Percentiles rank a stretch among this genome's conserved stretches.
These are phyloP conservation scores for Drosophila repleta DNA, from an alignment of 1,140 invertebrate genomes.

Conservation along the genomic window DNA sequence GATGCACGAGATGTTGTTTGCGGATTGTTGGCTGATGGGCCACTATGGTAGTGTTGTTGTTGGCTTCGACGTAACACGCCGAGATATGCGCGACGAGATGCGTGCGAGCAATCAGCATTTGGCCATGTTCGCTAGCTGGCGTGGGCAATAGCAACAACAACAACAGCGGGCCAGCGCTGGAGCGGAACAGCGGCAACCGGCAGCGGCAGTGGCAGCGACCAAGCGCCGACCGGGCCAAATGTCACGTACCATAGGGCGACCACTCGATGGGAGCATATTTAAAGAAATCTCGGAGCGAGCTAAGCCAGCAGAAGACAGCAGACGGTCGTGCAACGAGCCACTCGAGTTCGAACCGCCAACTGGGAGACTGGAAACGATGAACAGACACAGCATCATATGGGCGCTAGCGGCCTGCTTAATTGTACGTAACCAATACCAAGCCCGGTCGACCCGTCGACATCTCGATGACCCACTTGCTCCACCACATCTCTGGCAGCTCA, in stretches of 20 bases:
- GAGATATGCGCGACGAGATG: constrained; percentile 68
- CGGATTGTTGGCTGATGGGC: constrained; percentile 25
- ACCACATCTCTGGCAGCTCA: constrained; percentile 1
- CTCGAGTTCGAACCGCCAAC: constrained; percentile 45
- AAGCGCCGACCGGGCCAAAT: constrained; percentile 55
- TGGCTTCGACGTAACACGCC: constrained; percentile 66
- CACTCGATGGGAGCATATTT: constrained; percentile 71
- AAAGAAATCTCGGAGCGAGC: constrained; percentile 64
- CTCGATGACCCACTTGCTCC: constrained; percentile 12
- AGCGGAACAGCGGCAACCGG: constrained; percentile 53
- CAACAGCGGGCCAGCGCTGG: constrained; percentile 23
- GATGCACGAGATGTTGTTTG: constrained; percentile 58
- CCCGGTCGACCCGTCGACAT: not conserved
- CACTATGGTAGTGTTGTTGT: constrained; percentile 9
- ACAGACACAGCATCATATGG: constrained; percentile 71
- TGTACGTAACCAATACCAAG: constrained; percentile 65
- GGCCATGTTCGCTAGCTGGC: constrained; percentile 63
- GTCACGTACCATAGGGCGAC: constrained; percentile 68
- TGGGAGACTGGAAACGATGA: constrained; percentile 75
- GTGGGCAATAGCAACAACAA: constrained; percentile 46
- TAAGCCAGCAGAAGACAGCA: constrained; percentile 74
- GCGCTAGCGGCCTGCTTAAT: constrained; percentile 77
- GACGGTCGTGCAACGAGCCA: constrained; percentile 61
- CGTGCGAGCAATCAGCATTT: constrained; percentile 72
- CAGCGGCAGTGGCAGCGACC: constrained; percentile 52